Evolutionary conservation across 2,113 vertebrate genomes (phyloP), one percentile per base, ranked within the genome.

Genomic region (Xenopus laevis): DNA sequence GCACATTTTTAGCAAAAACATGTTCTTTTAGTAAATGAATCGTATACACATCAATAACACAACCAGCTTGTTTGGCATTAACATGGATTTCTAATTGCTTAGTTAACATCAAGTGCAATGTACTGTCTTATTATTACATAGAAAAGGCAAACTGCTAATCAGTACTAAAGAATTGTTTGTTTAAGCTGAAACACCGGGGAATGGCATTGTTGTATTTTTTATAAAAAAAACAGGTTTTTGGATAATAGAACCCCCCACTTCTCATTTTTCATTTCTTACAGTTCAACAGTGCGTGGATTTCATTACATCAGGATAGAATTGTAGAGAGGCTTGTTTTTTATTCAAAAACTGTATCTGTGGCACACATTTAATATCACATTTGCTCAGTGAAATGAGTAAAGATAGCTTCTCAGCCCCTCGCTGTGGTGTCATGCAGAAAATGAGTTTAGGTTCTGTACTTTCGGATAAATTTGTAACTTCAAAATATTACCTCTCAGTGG

Each of bases 211-310:
- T 9, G 5, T 40, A 40, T 40, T 40, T 7, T 40, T 40, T 40
- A 40, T 40, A 5, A 7, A 40, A 7, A 40, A 40, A 40, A 40
- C 33, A 40, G 33, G 8, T 40, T 40, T 40, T 40, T 40, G 33
- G 33, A 7, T 40, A 40, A 7, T 40, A 23, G 73, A 79, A 23
- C 30, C 60, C 58, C 65, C 46, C 78, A 74, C 33, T 9, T 40
- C 33, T 40, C 1, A 74, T 80, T 77, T 72, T 79, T 81, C 79
- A 64, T 79, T 85, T 80, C 47, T n/a, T 62, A 70, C 71, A 82
- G 65, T 46, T 67, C 70, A 46, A 4, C 1, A 33, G 69, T 50
- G 68, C 9, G 2, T 23, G 70, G 63, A 80, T 84, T 78, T 78
- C 63, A 82, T 79, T 71, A 79, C 79, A 78, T 81, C 46, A 64